Evolutionary conservation across 1,140 invertebrate species (phyloP).

Genomic region (Steinernema khuongi): DNA sequence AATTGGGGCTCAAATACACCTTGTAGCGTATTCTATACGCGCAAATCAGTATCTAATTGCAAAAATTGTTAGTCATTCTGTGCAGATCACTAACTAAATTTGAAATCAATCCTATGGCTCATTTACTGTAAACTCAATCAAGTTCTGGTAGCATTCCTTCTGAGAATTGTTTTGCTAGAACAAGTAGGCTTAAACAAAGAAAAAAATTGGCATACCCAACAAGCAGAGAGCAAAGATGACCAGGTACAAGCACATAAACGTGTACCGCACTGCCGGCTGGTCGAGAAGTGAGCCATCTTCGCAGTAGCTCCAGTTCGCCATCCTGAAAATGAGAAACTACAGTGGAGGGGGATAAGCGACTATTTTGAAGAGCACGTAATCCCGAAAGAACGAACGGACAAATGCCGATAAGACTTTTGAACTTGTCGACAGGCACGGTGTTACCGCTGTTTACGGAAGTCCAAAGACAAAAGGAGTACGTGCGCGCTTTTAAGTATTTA

Average conservation of each 20-base stretch:
- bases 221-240: conserved; percentile 36
- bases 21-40: too few relatives aligned
- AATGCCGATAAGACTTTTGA: background rate
- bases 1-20: too few relatives aligned
- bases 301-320: conserved; percentile 17
- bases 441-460: too few relatives aligned
- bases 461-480: too few relatives aligned
- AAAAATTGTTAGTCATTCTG: too few relatives aligned
- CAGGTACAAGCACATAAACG: conserved; percentile 36
- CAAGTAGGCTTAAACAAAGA: conserved; percentile 1
- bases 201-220: conserved; percentile 39
- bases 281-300: conserved; percentile 36
- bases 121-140: conserved; percentile 16
- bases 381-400: too few relatives aligned
- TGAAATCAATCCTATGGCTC: background rate
- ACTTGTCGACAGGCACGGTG: background rate
- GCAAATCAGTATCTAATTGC: too few relatives aligned
- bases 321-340: background rate
- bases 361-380: too few relatives aligned
- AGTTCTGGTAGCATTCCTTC: background rate
- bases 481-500: too few relatives aligned
- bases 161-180: conserved; percentile 22
- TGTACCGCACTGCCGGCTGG: conserved; percentile 27
- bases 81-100: background rate
- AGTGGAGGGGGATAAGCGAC: too few relatives aligned